Conservation (phyloP, 2,888 invertebrate genomes). For the Brenthis daphne region DNA sequence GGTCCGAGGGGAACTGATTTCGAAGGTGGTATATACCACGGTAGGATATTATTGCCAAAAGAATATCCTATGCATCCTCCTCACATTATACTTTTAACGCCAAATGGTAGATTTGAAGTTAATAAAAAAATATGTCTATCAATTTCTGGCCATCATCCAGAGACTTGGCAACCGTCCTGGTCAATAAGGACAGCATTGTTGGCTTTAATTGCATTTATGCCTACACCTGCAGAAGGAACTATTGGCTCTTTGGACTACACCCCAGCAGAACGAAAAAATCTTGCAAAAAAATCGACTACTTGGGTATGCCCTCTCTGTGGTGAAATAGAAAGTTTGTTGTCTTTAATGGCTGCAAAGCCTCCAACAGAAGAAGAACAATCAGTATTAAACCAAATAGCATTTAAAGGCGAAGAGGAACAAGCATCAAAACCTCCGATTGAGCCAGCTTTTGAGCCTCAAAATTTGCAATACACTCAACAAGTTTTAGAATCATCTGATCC, state of each 20-base stretch:
- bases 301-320: constrained; percentile 74
- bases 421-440: constrained; percentile 62
- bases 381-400: constrained; percentile 75
- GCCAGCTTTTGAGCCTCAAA: constrained; percentile 56
- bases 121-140: constrained; percentile 97
- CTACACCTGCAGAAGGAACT: constrained; percentile 93
- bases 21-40: constrained; percentile 95
- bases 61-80: constrained; percentile 99
- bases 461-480: constrained; percentile 44
- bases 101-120: constrained; percentile 96
- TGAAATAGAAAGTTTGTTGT: constrained; percentile 64
- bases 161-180: constrained; percentile 99
- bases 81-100: constrained; percentile 95
- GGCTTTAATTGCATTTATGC: constrained; percentile 97
- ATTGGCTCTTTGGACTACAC: constrained; percentile 95
- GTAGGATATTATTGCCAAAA: constrained; percentile 93
- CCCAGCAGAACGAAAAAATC: constrained; percentile 88
- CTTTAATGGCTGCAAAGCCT: constrained; percentile 74
- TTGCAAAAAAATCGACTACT: constrained; percentile 87
- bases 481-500: constrained; percentile 67
- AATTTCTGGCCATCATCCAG: constrained; percentile 98
- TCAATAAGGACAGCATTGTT: constrained; percentile 95
- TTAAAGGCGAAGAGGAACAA: constrained; percentile 76
- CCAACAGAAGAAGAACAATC: constrained; percentile 76
- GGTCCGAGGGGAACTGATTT: constrained; percentile 95